Evolutionary conservation across 2,888 invertebrate genomes (phyloP), one percentile per base, ranked within the genome.

Genomic region (Eupsilia transversa): DNA sequence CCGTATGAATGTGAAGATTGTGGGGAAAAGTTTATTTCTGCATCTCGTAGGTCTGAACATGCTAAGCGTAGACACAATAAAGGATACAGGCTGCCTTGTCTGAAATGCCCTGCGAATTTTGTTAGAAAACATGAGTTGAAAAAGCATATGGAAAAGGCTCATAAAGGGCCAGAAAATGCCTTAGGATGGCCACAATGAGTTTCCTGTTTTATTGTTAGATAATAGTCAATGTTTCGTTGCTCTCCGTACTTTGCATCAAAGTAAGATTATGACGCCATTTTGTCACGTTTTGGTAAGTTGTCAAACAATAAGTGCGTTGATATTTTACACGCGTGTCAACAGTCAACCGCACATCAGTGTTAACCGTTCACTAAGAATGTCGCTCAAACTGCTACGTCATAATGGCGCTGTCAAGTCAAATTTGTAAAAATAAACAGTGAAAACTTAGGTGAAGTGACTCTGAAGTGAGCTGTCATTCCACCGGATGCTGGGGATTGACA

Each of bases 1-100:
- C 96, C 96, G 0, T 96, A 96, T 77, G 91, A 92, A 14, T 96
- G 96, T 68, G 90, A 91, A 1, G 94, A 94, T 68, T 96, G 96
- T 67, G 95, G 93, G 0, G 95, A 95, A 30, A 88, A 87, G 23
- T 96, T 96, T 70, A 93, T 96, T 20, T 96, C 96, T 1, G 91
- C 96, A 0, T 96, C 96, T 0, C 87, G 96, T 0, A 92, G 96
- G 41, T 90, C 94, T 0, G 96, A 96, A 52, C 96, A 96, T 75
- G 94, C 94, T 0, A 95, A 96, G 64, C 85, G 95, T 1, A 93
- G 93, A 14, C 96, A 96, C 60, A 93, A 93, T n/a, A 93, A 91
- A 67, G 96, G 96, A 0, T 74, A 84, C 0, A 89, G 92, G 41
- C 52, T 94, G 2, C 92, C 92, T 0, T 96, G 96, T 61, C 52